Conservation (phyloP, 1,140 invertebrate genomes). For the Planococcus citri region DNA sequence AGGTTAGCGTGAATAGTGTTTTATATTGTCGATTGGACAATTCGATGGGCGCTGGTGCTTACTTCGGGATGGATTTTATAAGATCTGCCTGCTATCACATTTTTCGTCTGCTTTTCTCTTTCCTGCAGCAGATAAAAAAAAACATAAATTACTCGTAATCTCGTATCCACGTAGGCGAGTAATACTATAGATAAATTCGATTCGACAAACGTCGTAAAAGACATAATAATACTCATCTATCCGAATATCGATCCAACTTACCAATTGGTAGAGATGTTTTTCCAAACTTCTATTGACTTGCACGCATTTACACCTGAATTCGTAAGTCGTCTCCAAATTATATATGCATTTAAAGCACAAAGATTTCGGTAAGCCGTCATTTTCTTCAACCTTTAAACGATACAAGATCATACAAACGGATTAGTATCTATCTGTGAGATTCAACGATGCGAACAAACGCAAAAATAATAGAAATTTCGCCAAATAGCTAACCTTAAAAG, state of each 20-base stretch:
- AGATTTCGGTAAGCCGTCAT: conserved; percentile 38
- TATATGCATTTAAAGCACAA: conserved; percentile 41
- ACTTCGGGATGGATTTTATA: conserved; percentile 24
- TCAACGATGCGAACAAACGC: not conserved
- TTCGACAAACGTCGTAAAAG: too few species aligned
- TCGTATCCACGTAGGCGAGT: too few species aligned
- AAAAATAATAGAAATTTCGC: conserved; percentile 11
- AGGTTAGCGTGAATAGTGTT: not conserved
- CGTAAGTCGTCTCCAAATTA: conserved; percentile 42
- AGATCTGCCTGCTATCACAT: not conserved
- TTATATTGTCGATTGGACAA: too few species aligned
- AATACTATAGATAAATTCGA: too few species aligned
- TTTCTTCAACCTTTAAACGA: conserved; percentile 35
- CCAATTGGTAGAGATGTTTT: not conserved
- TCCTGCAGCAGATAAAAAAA: not conserved
- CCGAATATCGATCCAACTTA: not conserved
- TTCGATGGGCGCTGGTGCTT: too few species aligned
- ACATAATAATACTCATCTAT: too few species aligned
- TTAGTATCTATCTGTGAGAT: not conserved
- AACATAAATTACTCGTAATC: too few species aligned
- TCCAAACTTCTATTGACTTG: conserved; percentile 32
- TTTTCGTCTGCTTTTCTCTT: not conserved
- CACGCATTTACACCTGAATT: conserved; percentile 40
- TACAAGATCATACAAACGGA: not conserved
- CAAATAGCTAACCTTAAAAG: conserved; percentile 37